Evolutionary conservation across 2,113 vertebrate genomes (phyloP).

Genomic region (Oncorhynchus keta): DNA sequence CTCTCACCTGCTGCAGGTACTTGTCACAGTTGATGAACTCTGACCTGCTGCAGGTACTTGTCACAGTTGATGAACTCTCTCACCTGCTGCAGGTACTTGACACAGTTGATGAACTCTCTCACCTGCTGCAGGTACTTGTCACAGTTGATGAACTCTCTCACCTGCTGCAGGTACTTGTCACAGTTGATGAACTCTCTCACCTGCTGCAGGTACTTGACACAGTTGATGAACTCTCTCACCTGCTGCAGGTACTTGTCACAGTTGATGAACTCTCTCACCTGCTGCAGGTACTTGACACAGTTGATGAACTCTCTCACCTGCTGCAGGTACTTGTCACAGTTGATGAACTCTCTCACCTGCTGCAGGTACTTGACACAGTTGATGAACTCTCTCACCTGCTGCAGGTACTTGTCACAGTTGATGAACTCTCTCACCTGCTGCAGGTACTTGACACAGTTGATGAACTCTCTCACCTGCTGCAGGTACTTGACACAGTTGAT

Average conservation of each 20-base stretch:
- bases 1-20: conserved; percentile 88
- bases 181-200: no score
- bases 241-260: conserved; percentile 92
- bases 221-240: conserved; percentile 66
- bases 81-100: neutral
- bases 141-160: conserved; percentile 88
- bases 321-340: no score
- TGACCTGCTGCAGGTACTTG: no score
- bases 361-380: conserved; percentile 90
- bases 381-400: conserved; percentile 74
- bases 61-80: conserved; percentile 48
- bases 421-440: conserved; percentile 83
- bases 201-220: no score
- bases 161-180: no score
- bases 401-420: no score
- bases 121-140: conserved; percentile 92
- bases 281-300: no score
- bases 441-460: conserved; percentile 88
- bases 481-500: no score
- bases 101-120: no score
- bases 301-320: conserved; percentile 73
- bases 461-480: conserved; percentile 23
- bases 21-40: no score
- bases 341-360: conserved; percentile 77
- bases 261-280: conserved; percentile 80